Percentiles rank a stretch among this genome's conserved stretches.
Conservation (phyloP, 2,888 invertebrate species). For the Nymphalis c-album region DNA sequence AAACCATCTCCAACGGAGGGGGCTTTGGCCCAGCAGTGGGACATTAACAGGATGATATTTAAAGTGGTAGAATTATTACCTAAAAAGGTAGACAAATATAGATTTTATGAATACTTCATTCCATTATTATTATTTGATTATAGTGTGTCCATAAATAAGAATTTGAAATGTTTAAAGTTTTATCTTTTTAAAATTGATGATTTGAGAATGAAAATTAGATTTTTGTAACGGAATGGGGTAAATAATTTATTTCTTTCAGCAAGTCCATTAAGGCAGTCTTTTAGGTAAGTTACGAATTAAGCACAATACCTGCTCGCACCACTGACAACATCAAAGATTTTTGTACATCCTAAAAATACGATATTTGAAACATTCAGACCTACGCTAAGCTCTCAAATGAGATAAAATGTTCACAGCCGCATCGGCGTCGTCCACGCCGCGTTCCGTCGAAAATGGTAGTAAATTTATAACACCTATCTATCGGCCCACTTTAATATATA, state of each 20-base stretch:
- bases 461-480: neutral
- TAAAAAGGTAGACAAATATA: no score
- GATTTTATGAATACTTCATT: no score
- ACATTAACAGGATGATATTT: no score
- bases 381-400: slow-evolving; percentile 16
- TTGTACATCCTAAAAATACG: neutral
- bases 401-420: slow-evolving; percentile 17
- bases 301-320: neutral
- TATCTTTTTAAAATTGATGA: neutral
- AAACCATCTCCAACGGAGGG: no score
- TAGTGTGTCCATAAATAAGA: no score
- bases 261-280: slow-evolving; percentile 3
- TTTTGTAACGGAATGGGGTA: neutral
- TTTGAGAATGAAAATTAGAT: neutral
- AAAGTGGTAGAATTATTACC: no score
- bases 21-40: no score
- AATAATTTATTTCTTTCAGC: neutral
- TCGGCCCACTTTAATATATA: neutral
- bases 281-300: neutral
- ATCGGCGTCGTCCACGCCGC: neutral
- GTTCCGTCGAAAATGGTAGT: neutral
- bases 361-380: slow-evolving; percentile 3
- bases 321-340: neutral
- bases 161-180: neutral
- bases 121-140: no score